Base-by-base conservation (phyloP, 2,113 vertebrate genomes). In the Barbus barbus region DNA sequence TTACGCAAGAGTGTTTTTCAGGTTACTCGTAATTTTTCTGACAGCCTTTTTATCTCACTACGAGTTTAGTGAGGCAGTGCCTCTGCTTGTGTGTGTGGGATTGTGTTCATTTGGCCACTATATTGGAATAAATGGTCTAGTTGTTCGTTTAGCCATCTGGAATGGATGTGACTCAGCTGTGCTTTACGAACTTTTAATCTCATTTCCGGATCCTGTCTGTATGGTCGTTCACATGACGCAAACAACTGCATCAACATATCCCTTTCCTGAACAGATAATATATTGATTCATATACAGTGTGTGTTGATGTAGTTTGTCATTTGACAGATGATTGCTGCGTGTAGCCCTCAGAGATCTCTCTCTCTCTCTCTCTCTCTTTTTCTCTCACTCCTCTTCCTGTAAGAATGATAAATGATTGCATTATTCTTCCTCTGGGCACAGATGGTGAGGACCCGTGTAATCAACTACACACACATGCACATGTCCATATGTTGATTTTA, bases 141-240 rank as follows among this genome's bases (percentile, higher is more conserved):
- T 69, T 87, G 82, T 81, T 77, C 56, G 38, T 78, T 58, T 26
- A 77, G 82, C 82, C 82, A 78, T 87, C 83, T 87, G 86, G 73
- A 73, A 24, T 71, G 63, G 61, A 58, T 28, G 67, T 79, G 75
- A 72, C 67, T 79, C 80, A 79, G 79, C 86, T 87, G 80, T 83
- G 53, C 65, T 73, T 53, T 53, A 63, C 26, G 12, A 84, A 82
- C 86, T 84, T 58, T 67, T 82, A 85, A 85, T 87, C 80, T 73
- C 69, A 60, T 76, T 83, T 51, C 75, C 78, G 33, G 80, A 87
- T 84, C 80, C 82, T 77, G 63, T 18, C 56, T 78, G 56, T 41
- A 5, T 41, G 38, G 38, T 1, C 4, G 22, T 28, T 73, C 13
- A 36, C 48, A 41, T 60, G 53, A 36, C 6, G n/a, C 22, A 53